phyloP scores from a whole-genome alignment of 2,888 invertebrate species.

The Serrognathus titanus region DNA sequence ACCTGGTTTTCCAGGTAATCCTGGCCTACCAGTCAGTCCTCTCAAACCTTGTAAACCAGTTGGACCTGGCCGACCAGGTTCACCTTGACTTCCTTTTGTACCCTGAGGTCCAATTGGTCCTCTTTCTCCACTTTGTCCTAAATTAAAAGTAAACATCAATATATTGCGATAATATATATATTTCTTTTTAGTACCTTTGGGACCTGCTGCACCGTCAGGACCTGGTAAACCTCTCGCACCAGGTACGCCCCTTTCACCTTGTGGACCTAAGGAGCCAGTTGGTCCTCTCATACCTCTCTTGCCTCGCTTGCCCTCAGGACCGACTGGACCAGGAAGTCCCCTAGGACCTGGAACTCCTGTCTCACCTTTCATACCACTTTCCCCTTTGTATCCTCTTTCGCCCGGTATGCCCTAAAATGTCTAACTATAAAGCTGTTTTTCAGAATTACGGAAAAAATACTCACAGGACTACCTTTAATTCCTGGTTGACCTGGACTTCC shows the following conservation, averaged over 20 bases:
- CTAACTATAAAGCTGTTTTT: background rate
- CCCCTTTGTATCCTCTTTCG: conserved; percentile 78
- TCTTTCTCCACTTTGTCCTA: conserved; percentile 66
- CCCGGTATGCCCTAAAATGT: conserved; percentile 65
- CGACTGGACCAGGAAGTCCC: conserved; percentile 70
- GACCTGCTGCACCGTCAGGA: conserved; percentile 70
- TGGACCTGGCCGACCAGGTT: conserved; percentile 58
- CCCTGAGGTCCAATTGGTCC: conserved; percentile 66
- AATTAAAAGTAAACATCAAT: background rate
- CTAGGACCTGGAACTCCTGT: conserved; percentile 68
- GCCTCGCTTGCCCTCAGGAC: conserved; percentile 78
- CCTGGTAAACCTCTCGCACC: conserved; percentile 71
- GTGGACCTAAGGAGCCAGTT: conserved; percentile 66
- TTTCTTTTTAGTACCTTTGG: conserved; percentile 59
- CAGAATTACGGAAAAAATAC: conserved; percentile 16
- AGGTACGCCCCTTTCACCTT: conserved; percentile 68
- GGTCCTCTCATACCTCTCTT: conserved; percentile 77
- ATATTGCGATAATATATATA: background rate
- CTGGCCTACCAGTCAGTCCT: conserved; percentile 66
- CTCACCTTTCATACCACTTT: conserved; percentile 74
- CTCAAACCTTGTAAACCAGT: conserved; percentile 59
- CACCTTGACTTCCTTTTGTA: conserved; percentile 59
- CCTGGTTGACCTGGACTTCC: conserved; percentile 74
- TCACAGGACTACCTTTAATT: conserved; percentile 70
- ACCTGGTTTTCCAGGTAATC: conserved; percentile 67